These are phyloP conservation scores for Venustoraphidia nigricollis DNA, from an alignment of 2,888 invertebrate genomes.

Conservation along the genomic window DNA sequence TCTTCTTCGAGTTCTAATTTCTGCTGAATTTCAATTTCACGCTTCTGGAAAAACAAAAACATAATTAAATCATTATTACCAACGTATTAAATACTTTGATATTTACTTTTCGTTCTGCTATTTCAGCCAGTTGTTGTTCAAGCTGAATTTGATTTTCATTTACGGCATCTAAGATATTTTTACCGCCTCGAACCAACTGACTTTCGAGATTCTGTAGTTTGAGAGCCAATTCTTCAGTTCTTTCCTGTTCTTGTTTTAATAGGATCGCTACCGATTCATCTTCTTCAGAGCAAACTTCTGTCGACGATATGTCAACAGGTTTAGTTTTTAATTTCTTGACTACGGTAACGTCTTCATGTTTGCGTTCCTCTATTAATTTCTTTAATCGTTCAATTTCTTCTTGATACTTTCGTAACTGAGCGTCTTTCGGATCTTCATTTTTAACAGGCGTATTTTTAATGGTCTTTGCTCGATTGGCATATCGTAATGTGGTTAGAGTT, in stretches of 20 bases:
- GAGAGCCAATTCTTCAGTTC: constrained; percentile 57
- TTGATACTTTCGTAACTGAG: constrained; percentile 83
- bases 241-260: constrained; percentile 35
- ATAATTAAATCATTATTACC: not conserved
- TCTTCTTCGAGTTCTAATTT: constrained; percentile 88
- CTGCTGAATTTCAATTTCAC: constrained; percentile 84
- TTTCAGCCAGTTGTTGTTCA: constrained; percentile 71
- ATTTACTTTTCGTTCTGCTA: constrained; percentile 68
- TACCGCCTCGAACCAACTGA: constrained; percentile 85
- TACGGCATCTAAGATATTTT: constrained; percentile 88
- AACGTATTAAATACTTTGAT: not conserved
- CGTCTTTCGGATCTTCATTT: constrained; percentile 99
- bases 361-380: constrained; percentile 17
- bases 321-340: constrained; percentile 25
- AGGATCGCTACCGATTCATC: constrained; percentile 13
- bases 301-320: constrained; percentile 11
- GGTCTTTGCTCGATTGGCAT: constrained; percentile 94
- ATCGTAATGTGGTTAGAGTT: constrained; percentile 87
- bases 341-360: constrained; percentile 16
- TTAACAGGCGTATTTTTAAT: constrained; percentile 97
- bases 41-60: constrained; percentile 23
- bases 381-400: constrained; percentile 69
- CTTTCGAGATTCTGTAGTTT: constrained; percentile 80
- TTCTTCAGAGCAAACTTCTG: constrained; percentile 10
- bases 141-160: constrained; percentile 84